These are phyloP conservation scores for Helicoverpa zea DNA, from an alignment of 1,140 invertebrate species.

Conservation along the genomic window DNA sequence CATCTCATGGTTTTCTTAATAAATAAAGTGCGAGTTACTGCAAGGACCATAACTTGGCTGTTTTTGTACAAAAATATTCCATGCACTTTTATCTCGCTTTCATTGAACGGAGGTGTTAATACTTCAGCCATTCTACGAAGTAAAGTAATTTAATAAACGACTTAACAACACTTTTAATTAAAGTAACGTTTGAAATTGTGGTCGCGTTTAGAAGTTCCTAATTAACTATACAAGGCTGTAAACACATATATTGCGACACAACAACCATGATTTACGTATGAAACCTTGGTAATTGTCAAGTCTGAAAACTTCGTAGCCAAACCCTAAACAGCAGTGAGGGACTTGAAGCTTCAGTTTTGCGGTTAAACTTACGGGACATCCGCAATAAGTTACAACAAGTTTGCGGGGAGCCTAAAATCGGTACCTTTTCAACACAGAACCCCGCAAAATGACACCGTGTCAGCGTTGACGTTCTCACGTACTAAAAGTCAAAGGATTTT, in stretches of 20 bases:
- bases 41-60: background rate
- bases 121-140: constrained; percentile 7
- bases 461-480: constrained; percentile 13
- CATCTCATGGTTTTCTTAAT: constrained; percentile 37
- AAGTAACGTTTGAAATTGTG: constrained; percentile 10
- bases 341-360: constrained; percentile 58
- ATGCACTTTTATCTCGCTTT: constrained; percentile 31
- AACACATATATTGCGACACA: background rate
- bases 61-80: constrained; percentile 31
- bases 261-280: constrained; percentile 40
- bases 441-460: constrained; percentile 43
- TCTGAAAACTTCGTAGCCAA: constrained; percentile 50
- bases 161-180: background rate
- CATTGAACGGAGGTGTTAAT: constrained; percentile 34
- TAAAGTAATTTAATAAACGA: constrained; percentile 2
- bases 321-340: constrained; percentile 36
- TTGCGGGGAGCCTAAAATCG: constrained; percentile 53
- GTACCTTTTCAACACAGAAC: constrained; percentile 28
- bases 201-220: constrained; percentile 11
- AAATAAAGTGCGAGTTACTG: constrained; percentile 17
- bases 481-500: constrained; percentile 13
- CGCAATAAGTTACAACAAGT: constrained; percentile 64
- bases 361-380: constrained; percentile 67
- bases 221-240: constrained; percentile 13
- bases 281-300: constrained; percentile 43